Evolutionary conservation across 2,113 vertebrate species (phyloP).

Genomic region (Micronycteris hirsuta): DNA sequence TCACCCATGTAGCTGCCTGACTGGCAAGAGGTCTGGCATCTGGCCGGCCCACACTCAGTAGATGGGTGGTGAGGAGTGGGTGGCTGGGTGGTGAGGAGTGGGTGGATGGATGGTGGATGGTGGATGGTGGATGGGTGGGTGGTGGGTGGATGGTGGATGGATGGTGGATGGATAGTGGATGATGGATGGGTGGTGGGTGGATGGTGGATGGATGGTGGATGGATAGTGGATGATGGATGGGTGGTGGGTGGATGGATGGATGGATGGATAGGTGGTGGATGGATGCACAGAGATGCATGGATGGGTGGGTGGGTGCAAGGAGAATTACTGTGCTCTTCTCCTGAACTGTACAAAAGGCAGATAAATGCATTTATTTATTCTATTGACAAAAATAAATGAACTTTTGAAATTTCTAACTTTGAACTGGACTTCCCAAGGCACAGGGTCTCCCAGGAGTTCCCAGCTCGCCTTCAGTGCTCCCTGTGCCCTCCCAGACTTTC

Average conservation of each 20-base stretch:
- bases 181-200: too few species aligned
- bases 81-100: too few species aligned
- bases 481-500: too few species aligned
- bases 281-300: not conserved
- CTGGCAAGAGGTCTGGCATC: too few species aligned
- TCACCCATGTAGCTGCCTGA: not conserved
- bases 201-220: not conserved
- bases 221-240: not conserved
- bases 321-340: not conserved
- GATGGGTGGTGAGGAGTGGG: not conserved
- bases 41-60: not conserved
- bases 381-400: not conserved
- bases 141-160: too few species aligned
- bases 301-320: not conserved
- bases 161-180: too few species aligned
- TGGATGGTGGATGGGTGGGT: not conserved
- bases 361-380: not conserved
- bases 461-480: accelerated
- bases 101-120: too few species aligned
- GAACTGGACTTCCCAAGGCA: not conserved
- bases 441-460: not conserved
- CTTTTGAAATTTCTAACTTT: not conserved
- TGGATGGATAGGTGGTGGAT: too few species aligned
- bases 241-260: not conserved
- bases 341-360: not conserved